phyloP scores from a whole-genome alignment of 2,113 vertebrate species.

The Anolis sagrei region DNA sequence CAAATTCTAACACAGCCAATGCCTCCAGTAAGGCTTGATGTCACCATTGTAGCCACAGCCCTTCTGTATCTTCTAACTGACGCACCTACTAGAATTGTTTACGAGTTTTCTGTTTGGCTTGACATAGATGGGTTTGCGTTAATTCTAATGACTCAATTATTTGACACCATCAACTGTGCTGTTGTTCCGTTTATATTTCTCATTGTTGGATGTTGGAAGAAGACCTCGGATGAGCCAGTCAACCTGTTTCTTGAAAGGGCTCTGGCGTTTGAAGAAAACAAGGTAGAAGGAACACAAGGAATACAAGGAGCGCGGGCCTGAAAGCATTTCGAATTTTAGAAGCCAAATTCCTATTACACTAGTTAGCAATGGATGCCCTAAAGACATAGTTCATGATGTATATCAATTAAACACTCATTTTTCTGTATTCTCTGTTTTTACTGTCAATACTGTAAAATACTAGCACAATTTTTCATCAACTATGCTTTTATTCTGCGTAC shows the following conservation, averaged over 20 bases:
- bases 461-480: background rate
- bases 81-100: background rate
- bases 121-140: rapidly evolving
- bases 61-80: constrained; percentile 22
- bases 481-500: background rate
- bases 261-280: background rate
- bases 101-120: rapidly evolving
- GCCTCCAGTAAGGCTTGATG: background rate
- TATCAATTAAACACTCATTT: background rate
- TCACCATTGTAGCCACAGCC: rapidly evolving
- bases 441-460: background rate
- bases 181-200: background rate
- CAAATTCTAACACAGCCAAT: background rate
- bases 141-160: constrained; percentile 1
- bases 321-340: background rate
- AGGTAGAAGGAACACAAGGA: background rate
- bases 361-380: too few relatives aligned
- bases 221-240: background rate
- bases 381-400: background rate
- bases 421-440: too few relatives aligned
- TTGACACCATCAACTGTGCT: background rate
- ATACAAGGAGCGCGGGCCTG: background rate
- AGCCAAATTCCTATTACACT: background rate
- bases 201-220: background rate
- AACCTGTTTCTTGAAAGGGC: background rate